These are phyloP conservation scores for Oscheius sp. DNA, from an alignment of 2,888 invertebrate genomes.

Conservation along the genomic window DNA sequence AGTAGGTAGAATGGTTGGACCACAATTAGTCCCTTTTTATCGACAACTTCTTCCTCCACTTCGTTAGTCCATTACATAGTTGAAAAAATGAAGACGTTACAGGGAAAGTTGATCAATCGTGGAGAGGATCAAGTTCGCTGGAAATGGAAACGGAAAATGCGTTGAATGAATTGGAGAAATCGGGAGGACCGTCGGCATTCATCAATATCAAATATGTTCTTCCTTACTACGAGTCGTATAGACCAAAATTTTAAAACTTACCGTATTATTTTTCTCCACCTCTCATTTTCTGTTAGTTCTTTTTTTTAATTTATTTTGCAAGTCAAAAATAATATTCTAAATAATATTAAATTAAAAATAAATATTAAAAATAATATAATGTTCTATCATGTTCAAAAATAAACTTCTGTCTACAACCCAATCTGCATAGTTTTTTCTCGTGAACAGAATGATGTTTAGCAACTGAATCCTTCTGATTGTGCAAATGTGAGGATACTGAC, in stretches of 20 bases:
- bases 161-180: slow-evolving; percentile 86
- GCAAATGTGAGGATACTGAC: too few relatives aligned
- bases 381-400: too few relatives aligned
- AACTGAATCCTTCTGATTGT: too few relatives aligned
- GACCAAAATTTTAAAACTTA: slow-evolving; percentile 12
- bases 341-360: too few relatives aligned
- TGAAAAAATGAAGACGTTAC: neutral
- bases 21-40: slow-evolving; percentile 95
- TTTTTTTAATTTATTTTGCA: too few relatives aligned
- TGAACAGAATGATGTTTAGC: too few relatives aligned
- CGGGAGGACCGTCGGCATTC: slow-evolving; percentile 93
- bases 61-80: slow-evolving; percentile 74
- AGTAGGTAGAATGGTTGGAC: slow-evolving; percentile 78
- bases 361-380: too few relatives aligned
- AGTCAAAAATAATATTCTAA: too few relatives aligned
- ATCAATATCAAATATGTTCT: slow-evolving; percentile 98
- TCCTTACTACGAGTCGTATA: slow-evolving; percentile 90
- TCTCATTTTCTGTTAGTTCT: too few relatives aligned
- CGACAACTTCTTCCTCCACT: slow-evolving; percentile 89
- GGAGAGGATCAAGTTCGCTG: slow-evolving; percentile 37
- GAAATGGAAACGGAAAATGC: slow-evolving; percentile 71
- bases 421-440: too few relatives aligned
- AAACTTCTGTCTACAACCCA: too few relatives aligned
- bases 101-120: slow-evolving; percentile 41
- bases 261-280: too few relatives aligned